Base-by-base conservation (phyloP, 2,113 vertebrate genomes). In the Kryptolebias marmoratus region DNA sequence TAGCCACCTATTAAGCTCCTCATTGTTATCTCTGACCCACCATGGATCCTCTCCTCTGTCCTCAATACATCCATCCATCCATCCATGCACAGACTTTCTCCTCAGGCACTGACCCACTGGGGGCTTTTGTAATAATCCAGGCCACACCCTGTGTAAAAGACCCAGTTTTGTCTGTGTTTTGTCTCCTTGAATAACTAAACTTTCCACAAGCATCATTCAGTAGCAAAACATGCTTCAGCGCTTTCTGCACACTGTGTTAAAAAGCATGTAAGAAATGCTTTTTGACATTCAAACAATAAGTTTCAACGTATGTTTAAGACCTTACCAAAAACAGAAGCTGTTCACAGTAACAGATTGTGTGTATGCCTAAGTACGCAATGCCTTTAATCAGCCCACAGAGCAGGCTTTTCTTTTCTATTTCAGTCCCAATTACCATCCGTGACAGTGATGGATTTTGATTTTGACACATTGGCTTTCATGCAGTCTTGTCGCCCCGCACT, bases 401-500 rank as follows among this genome's bases (percentile, higher is more conserved):
- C 16, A 6, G 39, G 57, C 48, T 64, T 77, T 68, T 69, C 52
- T 69, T 79, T 62, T 47, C 56, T 73, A 70, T 86, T 80, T 78
- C 71, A 77, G 64, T 22, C 74, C 80, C 77, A 86, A 81, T 89
- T 83, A 90, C 69, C 68, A 7, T 44, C 74, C 45, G 2, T 80
- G 88, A 89, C 85, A 76, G 86, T 90, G 89, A 92, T 88, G 86
- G 68, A 88, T 91, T 88, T 72, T 31, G 86, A 89, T 84, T 90
- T 84, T 84, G 87, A 89, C 88, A 84, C 36, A 63, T 81, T 73
- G 72, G 87, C 83, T 90, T 88, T 88, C 77, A 75, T 45, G 54
- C 75, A 11, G 81, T 48, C 67, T 57, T 69, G 74, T 82, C 62
- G 32, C 59, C 71, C 61, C 56, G 63, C 11, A 65, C 74, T 62